Conservation (phyloP, 2,888 invertebrate species). For the Syrphus vitripennis region DNA sequence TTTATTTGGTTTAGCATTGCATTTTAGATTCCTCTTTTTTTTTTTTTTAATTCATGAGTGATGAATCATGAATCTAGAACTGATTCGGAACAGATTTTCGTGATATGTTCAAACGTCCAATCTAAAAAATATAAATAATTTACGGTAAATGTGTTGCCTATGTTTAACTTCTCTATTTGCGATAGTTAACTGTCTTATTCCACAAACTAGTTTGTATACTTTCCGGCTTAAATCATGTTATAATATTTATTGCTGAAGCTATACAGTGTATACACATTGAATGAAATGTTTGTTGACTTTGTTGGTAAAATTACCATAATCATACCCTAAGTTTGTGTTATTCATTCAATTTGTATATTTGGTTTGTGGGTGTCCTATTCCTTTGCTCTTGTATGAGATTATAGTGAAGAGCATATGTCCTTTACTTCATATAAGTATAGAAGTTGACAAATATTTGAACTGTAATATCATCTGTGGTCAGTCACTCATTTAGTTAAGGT, state of each 20-base stretch:
- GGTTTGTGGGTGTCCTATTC: conserved; percentile 22
- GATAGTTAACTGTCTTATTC: background rate
- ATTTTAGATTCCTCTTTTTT: background rate
- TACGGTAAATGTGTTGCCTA: background rate
- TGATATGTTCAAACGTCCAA: background rate
- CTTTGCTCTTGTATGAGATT: conserved; percentile 25
- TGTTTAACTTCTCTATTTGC: conserved; percentile 14
- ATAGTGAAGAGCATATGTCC: conserved; percentile 65
- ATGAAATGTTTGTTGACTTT: conserved; percentile 53
- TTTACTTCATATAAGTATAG: conserved; percentile 22
- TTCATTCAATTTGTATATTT: conserved; percentile 51
- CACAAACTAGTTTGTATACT: background rate
- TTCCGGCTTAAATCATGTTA: conserved; percentile 32
- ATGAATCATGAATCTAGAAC: background rate
- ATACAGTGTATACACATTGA: background rate
- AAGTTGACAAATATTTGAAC: conserved; percentile 62
- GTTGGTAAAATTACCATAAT: conserved; percentile 61
- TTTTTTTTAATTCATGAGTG: conserved; percentile 8
- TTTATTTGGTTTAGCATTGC: background rate
- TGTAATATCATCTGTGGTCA: conserved; percentile 66
- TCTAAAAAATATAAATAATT: conserved; percentile 2
- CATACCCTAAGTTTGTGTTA: conserved; percentile 40
- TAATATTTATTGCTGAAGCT: background rate
- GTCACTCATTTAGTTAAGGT: conserved; percentile 54
- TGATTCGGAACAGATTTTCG: conserved; percentile 28